Conservation (phyloP, 2,113 vertebrate genomes). For the Toxotes jaculatrix region DNA sequence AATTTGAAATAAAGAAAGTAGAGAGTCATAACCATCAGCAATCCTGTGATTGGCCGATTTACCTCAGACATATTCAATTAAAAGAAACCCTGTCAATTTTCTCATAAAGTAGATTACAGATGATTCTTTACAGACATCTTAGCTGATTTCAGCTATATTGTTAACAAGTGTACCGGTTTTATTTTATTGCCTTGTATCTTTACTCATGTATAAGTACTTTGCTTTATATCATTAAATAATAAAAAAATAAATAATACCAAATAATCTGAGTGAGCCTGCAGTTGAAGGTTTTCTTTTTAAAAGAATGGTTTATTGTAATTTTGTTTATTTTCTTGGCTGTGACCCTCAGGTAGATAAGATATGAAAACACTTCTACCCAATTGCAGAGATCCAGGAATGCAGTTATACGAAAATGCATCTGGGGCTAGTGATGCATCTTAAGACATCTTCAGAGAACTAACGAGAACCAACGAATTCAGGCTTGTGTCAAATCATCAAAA, state of each 20-base stretch:
- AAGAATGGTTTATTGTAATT: too few relatives aligned
- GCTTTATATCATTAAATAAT: not conserved
- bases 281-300: not conserved
- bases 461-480: not conserved
- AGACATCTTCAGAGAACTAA: not conserved
- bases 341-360: not conserved
- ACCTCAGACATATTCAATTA: not conserved
- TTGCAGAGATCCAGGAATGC: not conserved
- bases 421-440: not conserved
- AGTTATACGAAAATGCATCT: not conserved
- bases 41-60: not conserved
- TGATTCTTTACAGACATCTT: too few relatives aligned
- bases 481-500: not conserved
- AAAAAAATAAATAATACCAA: not conserved
- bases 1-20: not conserved
- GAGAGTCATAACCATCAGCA: not conserved
- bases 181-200: not conserved
- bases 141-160: too few relatives aligned
- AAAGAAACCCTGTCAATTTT: not conserved
- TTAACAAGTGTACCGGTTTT: not conserved
- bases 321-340: not conserved
- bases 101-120: not conserved
- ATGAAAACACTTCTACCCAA: not conserved
- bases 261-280: not conserved
- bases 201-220: not conserved